Conservation (phyloP, 2,113 vertebrate species). For the Callionymus lyra region DNA sequence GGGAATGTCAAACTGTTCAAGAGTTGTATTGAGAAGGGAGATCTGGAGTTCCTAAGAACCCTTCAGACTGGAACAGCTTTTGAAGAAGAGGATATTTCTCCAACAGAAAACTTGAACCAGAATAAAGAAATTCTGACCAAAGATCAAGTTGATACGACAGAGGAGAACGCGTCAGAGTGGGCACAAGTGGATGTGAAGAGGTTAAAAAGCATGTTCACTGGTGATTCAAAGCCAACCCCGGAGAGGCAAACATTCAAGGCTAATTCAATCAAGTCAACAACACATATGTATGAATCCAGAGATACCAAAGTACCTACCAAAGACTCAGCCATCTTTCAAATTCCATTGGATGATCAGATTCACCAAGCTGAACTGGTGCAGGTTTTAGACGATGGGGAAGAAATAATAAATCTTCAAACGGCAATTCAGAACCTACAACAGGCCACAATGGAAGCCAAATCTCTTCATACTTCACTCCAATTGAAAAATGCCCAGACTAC, state of each 20-base stretch:
- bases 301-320: slow-evolving; percentile 3
- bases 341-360: slow-evolving; percentile 8
- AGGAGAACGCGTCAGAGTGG: slow-evolving; percentile 45
- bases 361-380: slow-evolving; percentile 31
- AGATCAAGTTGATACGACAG: slow-evolving; percentile 31
- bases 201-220: slow-evolving; percentile 56
- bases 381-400: slow-evolving; percentile 23
- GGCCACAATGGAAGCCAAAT: slow-evolving; percentile 72
- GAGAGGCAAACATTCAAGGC: slow-evolving; percentile 18
- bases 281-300: slow-evolving; percentile 12
- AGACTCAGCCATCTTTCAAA: slow-evolving; percentile 24
- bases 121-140: slow-evolving; percentile 19
- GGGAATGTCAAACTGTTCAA: slow-evolving; percentile 82
- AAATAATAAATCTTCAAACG: slow-evolving; percentile 62
- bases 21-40: slow-evolving; percentile 84
- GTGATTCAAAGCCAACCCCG: slow-evolving; percentile 21
- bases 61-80: slow-evolving; percentile 69
- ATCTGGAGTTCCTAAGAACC: slow-evolving; percentile 74
- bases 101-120: slow-evolving; percentile 9
- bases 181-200: slow-evolving; percentile 55
- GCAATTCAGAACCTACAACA: slow-evolving; percentile 67
- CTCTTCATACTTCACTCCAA: slow-evolving; percentile 65
- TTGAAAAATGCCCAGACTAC: slow-evolving; percentile 47
- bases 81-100: slow-evolving; percentile 39
- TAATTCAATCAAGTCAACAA: not conserved